These are phyloP conservation scores for Rhinichthys osculus DNA, from an alignment of 2,797 vertebrate genomes.

Conservation along the genomic window DNA sequence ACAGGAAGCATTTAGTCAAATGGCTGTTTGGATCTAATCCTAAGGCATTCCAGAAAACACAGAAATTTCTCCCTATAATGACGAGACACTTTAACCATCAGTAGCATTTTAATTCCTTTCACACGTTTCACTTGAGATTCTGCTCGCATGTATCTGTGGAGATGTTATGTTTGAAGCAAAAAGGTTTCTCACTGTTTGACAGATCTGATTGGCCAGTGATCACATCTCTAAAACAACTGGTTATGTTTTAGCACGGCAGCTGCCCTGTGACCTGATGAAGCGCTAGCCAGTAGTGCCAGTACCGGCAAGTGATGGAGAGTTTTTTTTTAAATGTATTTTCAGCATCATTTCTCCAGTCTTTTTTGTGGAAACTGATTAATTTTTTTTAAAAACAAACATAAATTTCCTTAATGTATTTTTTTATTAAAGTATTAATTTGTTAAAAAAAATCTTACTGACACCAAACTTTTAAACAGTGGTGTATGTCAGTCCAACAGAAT, in stretches of 20 bases:
- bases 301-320: not conserved
- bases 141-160: not conserved
- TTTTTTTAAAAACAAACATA: not conserved
- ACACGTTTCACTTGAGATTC: not conserved
- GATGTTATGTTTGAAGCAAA: not conserved
- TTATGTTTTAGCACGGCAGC: no score
- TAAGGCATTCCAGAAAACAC: constrained; percentile 21
- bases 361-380: not conserved
- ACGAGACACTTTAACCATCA: not conserved
- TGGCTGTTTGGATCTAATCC: constrained; percentile 34
- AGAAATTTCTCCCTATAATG: not conserved
- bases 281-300: not conserved
- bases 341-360: not conserved
- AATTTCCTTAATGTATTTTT: not conserved
- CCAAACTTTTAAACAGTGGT: no score
- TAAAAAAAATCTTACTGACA: not conserved
- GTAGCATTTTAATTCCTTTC: not conserved
- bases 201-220: not conserved
- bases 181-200: not conserved
- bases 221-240: not conserved
- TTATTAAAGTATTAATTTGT: not conserved
- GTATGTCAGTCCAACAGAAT: no score
- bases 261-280: not conserved
- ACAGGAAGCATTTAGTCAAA: constrained; percentile 52
- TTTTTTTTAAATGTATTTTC: not conserved